Evolutionary conservation across 2,888 invertebrate genomes (phyloP).

Genomic region (Cistogaster globosa): DNA sequence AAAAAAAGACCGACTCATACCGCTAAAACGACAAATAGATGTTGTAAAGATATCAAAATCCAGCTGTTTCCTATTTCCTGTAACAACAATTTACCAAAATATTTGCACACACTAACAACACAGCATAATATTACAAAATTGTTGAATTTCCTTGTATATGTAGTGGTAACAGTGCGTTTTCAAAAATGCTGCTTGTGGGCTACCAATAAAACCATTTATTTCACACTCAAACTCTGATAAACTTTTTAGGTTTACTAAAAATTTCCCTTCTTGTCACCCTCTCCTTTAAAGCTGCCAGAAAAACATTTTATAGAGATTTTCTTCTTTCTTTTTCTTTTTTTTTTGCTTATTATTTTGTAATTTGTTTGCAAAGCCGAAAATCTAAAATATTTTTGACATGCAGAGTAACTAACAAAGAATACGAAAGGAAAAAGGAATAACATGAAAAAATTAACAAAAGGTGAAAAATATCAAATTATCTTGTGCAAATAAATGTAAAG

Average conservation of each 20-base stretch:
- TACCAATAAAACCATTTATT: constrained; percentile 80
- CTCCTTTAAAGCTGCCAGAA: background rate
- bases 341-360: constrained; percentile 43
- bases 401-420: background rate
- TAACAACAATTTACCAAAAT: constrained; percentile 1
- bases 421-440: constrained; percentile 27
- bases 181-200: constrained; percentile 78
- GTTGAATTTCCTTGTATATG: background rate
- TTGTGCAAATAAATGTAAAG: background rate
- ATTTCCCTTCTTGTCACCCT: background rate
- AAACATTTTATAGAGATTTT: background rate
- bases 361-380: constrained; percentile 61
- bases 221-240: constrained; percentile 72
- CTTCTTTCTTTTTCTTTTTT: too few relatives aligned
- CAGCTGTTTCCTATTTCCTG: constrained; percentile 56
- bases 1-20: constrained; percentile 1
- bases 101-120: background rate
- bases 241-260: background rate
- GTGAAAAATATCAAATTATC: constrained; percentile 27
- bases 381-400: background rate
- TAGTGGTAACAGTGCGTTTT: constrained; percentile 64
- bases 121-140: background rate
- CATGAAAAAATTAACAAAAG: constrained; percentile 20
- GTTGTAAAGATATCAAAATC: constrained; percentile 61
- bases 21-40: constrained; percentile 37